Evolutionary conservation across 2,113 vertebrate species (phyloP).

Genomic region (Rhabdornis inornatus): DNA sequence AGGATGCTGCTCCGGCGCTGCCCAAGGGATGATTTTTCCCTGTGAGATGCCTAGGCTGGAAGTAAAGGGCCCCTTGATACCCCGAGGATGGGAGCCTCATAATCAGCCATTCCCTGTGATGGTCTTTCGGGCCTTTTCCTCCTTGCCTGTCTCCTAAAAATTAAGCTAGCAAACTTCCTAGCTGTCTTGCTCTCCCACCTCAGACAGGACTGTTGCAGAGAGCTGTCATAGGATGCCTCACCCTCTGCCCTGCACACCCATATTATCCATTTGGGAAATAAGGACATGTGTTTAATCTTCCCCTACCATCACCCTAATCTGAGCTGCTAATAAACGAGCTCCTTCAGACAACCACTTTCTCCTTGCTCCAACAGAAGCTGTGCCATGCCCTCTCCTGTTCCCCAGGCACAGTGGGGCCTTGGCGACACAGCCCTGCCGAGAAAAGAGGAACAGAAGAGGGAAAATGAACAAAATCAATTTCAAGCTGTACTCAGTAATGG

Average conservation of each 20-base stretch:
- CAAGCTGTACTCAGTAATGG: not conserved
- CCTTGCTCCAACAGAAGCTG: not conserved
- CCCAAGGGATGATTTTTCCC: not conserved
- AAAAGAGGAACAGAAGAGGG: not conserved
- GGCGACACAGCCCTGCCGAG: fast-evolving
- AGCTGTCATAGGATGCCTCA: not conserved
- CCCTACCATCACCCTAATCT: not conserved
- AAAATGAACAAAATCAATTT: not conserved
- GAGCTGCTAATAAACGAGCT: not conserved
- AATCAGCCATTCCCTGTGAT: fast-evolving
- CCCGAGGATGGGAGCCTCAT: not conserved
- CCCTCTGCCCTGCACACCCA: fast-evolving
- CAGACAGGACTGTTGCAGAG: not conserved
- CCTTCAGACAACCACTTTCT: not conserved
- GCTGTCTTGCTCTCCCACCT: not conserved
- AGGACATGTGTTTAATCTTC: not conserved
- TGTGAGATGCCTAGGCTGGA: not conserved
- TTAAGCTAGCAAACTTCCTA: not conserved
- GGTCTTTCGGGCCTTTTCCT: not conserved
- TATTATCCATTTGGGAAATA: not conserved
- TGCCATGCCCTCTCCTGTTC: not conserved
- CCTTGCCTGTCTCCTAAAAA: not conserved
- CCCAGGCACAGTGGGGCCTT: not conserved
- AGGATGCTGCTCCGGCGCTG: not conserved
- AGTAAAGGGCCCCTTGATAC: not conserved